phyloP scores from a whole-genome alignment of 2,797 vertebrate genomes.

The Poeciliopsis infans region DNA sequence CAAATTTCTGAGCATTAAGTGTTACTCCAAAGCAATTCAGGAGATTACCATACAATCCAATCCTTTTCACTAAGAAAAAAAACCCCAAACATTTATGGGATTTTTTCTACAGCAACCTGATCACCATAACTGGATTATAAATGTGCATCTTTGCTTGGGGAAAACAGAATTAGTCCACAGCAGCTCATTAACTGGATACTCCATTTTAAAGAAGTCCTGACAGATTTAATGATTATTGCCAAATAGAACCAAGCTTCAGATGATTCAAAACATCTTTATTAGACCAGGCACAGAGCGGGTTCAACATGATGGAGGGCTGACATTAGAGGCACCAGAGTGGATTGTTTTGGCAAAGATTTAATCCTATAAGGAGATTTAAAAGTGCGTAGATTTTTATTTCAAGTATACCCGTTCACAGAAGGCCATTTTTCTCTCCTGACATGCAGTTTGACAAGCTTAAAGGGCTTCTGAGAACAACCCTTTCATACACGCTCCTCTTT shows the following conservation, averaged over 20 bases:
- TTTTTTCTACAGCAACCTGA: slow-evolving; percentile 13
- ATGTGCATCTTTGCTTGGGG: slow-evolving; percentile 9
- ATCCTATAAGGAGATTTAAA: slow-evolving; percentile 58
- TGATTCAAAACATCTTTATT: slow-evolving; percentile 77
- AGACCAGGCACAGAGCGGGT: slow-evolving; percentile 70
- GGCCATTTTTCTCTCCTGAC: slow-evolving; percentile 40
- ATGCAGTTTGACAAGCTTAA: slow-evolving; percentile 62
- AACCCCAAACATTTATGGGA: slow-evolving; percentile 1
- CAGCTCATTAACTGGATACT: slow-evolving; percentile 1
- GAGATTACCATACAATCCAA: neutral
- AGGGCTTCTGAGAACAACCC: slow-evolving; percentile 54
- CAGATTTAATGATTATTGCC: slow-evolving; percentile 30
- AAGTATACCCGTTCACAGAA: slow-evolving; percentile 50
- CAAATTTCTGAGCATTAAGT: neutral
- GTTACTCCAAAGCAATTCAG: neutral
- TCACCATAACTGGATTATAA: slow-evolving; percentile 17
- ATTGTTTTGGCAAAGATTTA: slow-evolving; percentile 76
- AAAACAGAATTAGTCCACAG: slow-evolving; percentile 26
- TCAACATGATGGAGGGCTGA: slow-evolving; percentile 71
- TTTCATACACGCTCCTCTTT: slow-evolving; percentile 52
- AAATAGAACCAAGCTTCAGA: slow-evolving; percentile 70
- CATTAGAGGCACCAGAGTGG: slow-evolving; percentile 76
- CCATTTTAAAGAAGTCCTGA: slow-evolving; percentile 3
- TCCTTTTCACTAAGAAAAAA: slow-evolving; percentile 7
- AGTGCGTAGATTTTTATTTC: slow-evolving; percentile 60